Evolutionary conservation across 2,113 vertebrate species (phyloP).

Genomic region (Trematocara unimaculatum): DNA sequence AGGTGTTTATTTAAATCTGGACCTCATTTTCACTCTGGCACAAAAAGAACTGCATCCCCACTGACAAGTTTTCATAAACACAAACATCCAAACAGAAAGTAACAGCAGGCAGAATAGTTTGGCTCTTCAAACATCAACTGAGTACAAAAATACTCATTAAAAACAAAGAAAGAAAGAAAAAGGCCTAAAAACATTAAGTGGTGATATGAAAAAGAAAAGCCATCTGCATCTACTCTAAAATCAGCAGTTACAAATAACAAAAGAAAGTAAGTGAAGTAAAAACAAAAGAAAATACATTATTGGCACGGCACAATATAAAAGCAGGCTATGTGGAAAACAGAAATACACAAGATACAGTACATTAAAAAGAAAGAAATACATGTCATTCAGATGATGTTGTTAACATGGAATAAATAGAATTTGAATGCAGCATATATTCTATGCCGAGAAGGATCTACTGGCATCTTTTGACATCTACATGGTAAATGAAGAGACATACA

Average conservation of each 20-base stretch:
- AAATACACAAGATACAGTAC: background rate
- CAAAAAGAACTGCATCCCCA: constrained; percentile 2
- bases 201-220: background rate
- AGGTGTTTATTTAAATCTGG: constrained; percentile 56
- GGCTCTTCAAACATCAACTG: background rate
- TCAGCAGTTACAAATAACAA: background rate
- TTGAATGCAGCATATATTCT: background rate
- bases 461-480: background rate
- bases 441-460: background rate
- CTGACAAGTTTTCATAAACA: constrained; percentile 5
- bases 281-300: background rate
- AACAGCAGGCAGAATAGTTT: constrained; percentile 22
- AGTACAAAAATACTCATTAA: background rate
- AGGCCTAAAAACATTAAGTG: background rate
- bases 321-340: background rate
- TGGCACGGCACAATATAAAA: constrained; percentile 44
- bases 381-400: background rate
- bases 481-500: background rate
- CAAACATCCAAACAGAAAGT: constrained; percentile 6
- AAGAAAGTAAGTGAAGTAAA: background rate
- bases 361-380: background rate
- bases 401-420: background rate
- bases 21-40: constrained; percentile 52
- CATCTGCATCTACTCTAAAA: background rate
- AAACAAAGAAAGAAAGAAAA: background rate